These are phyloP conservation scores for Cheilosia vulpina DNA, from an alignment of 2,888 invertebrate genomes.

Conservation along the genomic window DNA sequence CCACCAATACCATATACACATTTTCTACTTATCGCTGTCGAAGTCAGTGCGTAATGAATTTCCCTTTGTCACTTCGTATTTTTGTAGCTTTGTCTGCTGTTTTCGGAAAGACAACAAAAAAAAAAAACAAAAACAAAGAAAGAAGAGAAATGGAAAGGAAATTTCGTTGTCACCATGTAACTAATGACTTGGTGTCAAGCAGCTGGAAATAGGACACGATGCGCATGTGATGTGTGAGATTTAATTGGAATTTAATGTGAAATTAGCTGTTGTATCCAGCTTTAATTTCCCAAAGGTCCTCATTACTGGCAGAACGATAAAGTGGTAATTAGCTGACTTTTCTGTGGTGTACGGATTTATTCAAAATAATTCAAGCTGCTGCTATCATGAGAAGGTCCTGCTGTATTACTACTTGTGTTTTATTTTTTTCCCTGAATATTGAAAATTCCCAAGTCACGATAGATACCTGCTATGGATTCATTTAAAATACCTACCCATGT, in stretches of 20 bases:
- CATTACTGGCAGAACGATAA: neutral
- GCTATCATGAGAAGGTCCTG: no score
- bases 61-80: slow-evolving; percentile 24
- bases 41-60: slow-evolving; percentile 58
- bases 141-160: neutral
- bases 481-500: no score
- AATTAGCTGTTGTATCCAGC: slow-evolving; percentile 23
- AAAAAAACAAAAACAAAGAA: no score
- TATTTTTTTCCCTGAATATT: no score
- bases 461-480: no score
- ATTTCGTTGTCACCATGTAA: slow-evolving; percentile 49
- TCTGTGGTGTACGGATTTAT: neutral
- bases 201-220: slow-evolving; percentile 46
- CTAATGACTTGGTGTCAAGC: slow-evolving; percentile 52
- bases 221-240: slow-evolving; percentile 47
- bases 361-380: no score
- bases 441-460: no score
- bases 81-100: neutral
- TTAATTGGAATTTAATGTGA: slow-evolving; percentile 55
- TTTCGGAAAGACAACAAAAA: no score
- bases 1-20: neutral
- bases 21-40: slow-evolving; percentile 43
- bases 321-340: neutral
- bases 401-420: no score
- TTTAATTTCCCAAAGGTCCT: slow-evolving; percentile 16